Evolutionary conservation across 2,113 vertebrate genomes (phyloP).

Genomic region (Sylvietta virens): DNA sequence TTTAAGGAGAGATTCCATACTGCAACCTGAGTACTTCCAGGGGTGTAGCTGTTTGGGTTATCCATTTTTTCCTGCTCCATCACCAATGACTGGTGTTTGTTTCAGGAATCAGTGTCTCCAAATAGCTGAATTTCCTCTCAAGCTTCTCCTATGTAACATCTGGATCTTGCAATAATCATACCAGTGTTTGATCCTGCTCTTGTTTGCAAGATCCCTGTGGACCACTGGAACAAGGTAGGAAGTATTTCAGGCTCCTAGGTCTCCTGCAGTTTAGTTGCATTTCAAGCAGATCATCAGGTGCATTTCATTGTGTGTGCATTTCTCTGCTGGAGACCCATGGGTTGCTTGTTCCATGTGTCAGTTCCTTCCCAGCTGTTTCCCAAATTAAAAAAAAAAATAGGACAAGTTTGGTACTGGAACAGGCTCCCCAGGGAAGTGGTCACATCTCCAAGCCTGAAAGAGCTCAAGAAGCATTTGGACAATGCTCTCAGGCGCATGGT

Average conservation of each 20-base stretch:
- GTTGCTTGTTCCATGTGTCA: background rate
- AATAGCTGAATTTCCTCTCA: background rate
- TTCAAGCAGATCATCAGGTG: background rate
- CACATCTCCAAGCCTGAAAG: background rate
- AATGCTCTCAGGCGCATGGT: background rate
- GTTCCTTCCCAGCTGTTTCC: background rate
- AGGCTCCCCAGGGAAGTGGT: background rate
- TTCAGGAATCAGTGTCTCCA: background rate
- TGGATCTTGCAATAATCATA: background rate
- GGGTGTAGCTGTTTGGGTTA: background rate
- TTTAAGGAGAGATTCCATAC: background rate
- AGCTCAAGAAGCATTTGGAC: background rate
- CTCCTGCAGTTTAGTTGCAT: background rate
- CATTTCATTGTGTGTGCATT: background rate
- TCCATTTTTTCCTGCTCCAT: background rate
- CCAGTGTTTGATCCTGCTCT: background rate
- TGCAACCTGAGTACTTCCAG: background rate
- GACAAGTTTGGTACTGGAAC: background rate
- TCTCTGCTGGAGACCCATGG: background rate
- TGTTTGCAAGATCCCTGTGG: background rate
- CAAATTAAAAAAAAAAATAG: background rate
- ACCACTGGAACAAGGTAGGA: background rate
- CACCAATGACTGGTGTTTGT: rapidly evolving
- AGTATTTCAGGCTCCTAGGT: background rate
- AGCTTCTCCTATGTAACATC: background rate